Evolutionary conservation across 2,113 vertebrate species (phyloP).

Genomic region (Isichthys henryi): DNA sequence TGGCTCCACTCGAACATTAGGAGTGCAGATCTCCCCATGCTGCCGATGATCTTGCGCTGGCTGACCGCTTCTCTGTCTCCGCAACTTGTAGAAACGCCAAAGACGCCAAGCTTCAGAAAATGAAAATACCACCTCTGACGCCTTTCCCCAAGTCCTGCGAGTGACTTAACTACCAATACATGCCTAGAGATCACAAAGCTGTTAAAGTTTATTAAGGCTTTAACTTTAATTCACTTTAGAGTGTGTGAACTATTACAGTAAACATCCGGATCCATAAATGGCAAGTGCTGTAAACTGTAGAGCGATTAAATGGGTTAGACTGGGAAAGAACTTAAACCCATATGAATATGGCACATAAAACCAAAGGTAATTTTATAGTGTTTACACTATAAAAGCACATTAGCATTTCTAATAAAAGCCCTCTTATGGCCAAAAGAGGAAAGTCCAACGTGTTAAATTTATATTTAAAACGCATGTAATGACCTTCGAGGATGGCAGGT

Average conservation of each 20-base stretch:
- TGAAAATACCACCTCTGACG: neutral
- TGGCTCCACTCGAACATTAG: neutral
- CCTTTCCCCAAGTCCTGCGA: neutral
- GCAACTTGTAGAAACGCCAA: neutral
- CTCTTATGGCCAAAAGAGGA: neutral
- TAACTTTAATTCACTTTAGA: neutral
- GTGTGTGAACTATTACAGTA: neutral
- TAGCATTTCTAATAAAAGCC: neutral
- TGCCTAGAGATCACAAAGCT: neutral
- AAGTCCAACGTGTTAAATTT: neutral
- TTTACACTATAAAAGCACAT: neutral
- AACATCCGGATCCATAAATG: constrained; percentile 1
- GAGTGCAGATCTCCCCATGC: neutral
- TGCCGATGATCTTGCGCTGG: neutral
- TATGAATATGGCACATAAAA: neutral
- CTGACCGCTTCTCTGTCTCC: neutral
- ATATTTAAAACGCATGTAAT: neutral
- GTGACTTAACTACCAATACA: neutral
- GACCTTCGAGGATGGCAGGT: neutral
- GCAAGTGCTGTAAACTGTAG: neutral
- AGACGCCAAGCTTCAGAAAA: neutral
- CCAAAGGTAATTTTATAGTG: neutral
- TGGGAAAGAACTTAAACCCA: neutral
- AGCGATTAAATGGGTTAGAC: neutral
- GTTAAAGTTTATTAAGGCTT: neutral